Conservation (phyloP, 2,797 vertebrate species). For the Smutsia gigantea region DNA sequence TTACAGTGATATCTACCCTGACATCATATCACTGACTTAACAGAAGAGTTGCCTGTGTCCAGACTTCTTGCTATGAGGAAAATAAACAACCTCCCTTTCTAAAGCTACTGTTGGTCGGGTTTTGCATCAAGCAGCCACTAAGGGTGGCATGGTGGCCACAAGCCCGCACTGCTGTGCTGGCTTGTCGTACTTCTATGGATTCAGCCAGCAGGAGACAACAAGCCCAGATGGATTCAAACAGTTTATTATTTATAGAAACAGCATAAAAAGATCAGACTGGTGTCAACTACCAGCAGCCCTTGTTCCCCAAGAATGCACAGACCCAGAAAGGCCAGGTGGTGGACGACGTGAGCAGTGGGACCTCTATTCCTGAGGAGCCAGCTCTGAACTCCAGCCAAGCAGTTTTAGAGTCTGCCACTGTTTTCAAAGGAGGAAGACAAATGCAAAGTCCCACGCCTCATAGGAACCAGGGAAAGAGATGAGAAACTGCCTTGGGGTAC, state of each 20-base stretch:
- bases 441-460: background rate
- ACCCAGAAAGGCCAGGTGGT: background rate
- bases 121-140: background rate
- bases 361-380: background rate
- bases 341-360: background rate
- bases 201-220: background rate
- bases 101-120: background rate
- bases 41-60: background rate
- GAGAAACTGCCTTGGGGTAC: background rate
- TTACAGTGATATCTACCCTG: background rate
- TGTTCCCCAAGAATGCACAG: background rate
- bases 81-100: background rate
- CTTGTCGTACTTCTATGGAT: background rate
- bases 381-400: background rate
- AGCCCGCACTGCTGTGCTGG: too few species aligned
- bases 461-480: background rate
- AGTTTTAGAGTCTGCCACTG: background rate
- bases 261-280: background rate
- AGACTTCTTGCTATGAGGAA: background rate
- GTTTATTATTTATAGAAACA: background rate
- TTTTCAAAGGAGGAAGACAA: background rate
- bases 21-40: background rate
- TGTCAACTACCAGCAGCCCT: background rate
- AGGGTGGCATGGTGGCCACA: background rate
- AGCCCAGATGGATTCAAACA: background rate